Evolutionary conservation across 2,888 invertebrate genomes (phyloP), one percentile per base, ranked within the genome.

Genomic region (Horisme vitalbata): DNA sequence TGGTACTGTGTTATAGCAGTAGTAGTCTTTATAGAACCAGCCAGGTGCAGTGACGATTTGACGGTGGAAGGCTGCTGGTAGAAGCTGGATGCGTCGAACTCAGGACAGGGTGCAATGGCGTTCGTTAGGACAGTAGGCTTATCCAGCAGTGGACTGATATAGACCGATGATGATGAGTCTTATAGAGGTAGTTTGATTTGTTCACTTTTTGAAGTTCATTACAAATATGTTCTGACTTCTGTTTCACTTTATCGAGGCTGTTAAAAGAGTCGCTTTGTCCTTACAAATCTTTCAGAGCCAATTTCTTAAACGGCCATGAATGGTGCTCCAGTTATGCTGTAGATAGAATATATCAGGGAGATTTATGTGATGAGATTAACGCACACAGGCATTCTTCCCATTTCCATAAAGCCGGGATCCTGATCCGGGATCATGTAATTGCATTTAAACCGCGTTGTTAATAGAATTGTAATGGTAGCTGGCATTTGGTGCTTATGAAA

Each of bases 301-400:
- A 48, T 44, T 45, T 46, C 26, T 41, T 13, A 26, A 27, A 18
- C n/a, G 24, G 10, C 10, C 6, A 18, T 41, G 33, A 38, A 37
- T 44, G 21, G 12, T 10, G 15, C 13, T 27, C 13, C 24, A 28
- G 9, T 20, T 23, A 20, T 20, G 13, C 30, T 12, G 13, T n/a
- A 23, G 26, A 45, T 44, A 14, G 32, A 28, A 31, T 45, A 32
- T 28, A 31, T 26, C 9, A 13, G n/a, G 10, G 10, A 37, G 36
- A 50, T 51, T 35, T 37, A 39, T 46, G 38, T 43, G 43, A 37
- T 45, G 24, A 41, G 24, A 50, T 36, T 50, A 50, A 33, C 36
- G 39, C 32, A n/a, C 10, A 34, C 26, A 27, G 20, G 39, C 37
- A 37, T 43, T 51, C 30, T 41, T 43, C 35, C 30, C 43, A 45